phyloP scores from a whole-genome alignment of 23 tunicate genomes.

The Botrylloides violaceus region DNA sequence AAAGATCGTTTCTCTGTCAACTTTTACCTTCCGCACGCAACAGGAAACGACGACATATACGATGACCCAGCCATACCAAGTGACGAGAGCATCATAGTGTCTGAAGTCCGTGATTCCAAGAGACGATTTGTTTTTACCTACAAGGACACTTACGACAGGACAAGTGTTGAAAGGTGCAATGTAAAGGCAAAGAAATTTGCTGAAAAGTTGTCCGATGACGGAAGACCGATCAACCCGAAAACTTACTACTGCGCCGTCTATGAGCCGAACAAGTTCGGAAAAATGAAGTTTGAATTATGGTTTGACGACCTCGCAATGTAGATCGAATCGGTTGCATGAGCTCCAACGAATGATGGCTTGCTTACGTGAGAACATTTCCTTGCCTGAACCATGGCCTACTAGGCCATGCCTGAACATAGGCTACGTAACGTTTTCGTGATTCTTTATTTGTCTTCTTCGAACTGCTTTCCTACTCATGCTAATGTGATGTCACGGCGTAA shows the following conservation, averaged over 20 bases:
- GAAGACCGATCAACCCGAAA: not conserved
- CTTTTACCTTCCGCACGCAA: conserved; percentile 6
- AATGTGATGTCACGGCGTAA: too few species aligned
- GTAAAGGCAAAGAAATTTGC: not conserved
- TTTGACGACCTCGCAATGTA: conserved; percentile 13
- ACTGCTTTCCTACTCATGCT: too few species aligned
- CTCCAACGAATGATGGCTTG: too few species aligned
- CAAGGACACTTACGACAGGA: not conserved
- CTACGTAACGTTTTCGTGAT: too few species aligned
- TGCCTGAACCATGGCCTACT: too few species aligned
- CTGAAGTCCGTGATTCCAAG: not conserved
- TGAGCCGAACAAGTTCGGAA: not conserved
- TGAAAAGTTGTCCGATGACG: not conserved
- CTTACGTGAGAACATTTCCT: too few species aligned
- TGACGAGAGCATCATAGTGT: not conserved
- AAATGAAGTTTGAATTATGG: conserved; percentile 4
- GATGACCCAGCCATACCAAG: not conserved
- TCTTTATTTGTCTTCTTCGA: too few species aligned
- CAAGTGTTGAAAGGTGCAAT: conserved; percentile 2
- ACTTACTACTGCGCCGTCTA: conserved; percentile 15
- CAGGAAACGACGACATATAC: not conserved
- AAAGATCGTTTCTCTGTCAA: conserved; percentile 4
- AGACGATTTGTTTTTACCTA: not conserved
- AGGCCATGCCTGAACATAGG: too few species aligned
- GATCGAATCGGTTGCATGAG: too few species aligned